Percentiles rank a stretch among this genome's conserved stretches.
These are phyloP conservation scores for Gymnocypris eckloni DNA, from an alignment of 2,797 vertebrate genomes.

Conservation along the genomic window DNA sequence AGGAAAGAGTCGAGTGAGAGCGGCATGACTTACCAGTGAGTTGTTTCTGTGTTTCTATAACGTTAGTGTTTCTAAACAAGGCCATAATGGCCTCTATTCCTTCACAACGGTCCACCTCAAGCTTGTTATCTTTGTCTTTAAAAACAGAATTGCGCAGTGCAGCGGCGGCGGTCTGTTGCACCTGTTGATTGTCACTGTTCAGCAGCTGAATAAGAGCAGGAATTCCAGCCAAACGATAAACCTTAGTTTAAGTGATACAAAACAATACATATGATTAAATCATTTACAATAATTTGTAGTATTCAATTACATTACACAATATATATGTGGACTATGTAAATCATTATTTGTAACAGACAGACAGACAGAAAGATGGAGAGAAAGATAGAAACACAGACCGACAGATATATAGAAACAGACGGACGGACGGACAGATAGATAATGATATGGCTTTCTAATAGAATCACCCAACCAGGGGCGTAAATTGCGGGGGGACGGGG, in stretches of 20 bases:
- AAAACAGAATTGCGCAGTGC: slow-evolving; percentile 93
- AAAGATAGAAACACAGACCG: too few species aligned
- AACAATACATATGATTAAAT: not conserved
- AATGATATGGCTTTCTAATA: too few species aligned
- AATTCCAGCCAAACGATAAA: slow-evolving; percentile 82
- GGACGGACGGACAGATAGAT: not conserved
- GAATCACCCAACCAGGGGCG: too few species aligned
- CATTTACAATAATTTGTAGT: too few species aligned
- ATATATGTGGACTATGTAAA: too few species aligned
- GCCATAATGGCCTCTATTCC: slow-evolving; percentile 84
- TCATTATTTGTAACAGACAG: too few species aligned
- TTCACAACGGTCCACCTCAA: slow-evolving; percentile 80
- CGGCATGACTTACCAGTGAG: slow-evolving; percentile 83
- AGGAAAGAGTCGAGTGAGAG: not conserved
- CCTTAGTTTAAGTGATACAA: slow-evolving; percentile 70
- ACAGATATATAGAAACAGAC: not conserved
- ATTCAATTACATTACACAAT: too few species aligned
- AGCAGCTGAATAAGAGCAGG: slow-evolving; percentile 83
- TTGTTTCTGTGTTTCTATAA: slow-evolving; percentile 88
- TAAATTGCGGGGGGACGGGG: too few species aligned
- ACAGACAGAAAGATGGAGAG: not conserved
- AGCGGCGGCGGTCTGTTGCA: slow-evolving; percentile 82
- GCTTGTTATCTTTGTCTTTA: slow-evolving; percentile 83
- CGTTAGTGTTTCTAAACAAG: slow-evolving; percentile 81
- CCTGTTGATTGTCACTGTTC: slow-evolving; percentile 74